A percentile compares a stretch with the other conserved stretches of the same genome.
phyloP scores from a whole-genome alignment of 2,888 invertebrate species.

The Limnephilus rhombicus region DNA sequence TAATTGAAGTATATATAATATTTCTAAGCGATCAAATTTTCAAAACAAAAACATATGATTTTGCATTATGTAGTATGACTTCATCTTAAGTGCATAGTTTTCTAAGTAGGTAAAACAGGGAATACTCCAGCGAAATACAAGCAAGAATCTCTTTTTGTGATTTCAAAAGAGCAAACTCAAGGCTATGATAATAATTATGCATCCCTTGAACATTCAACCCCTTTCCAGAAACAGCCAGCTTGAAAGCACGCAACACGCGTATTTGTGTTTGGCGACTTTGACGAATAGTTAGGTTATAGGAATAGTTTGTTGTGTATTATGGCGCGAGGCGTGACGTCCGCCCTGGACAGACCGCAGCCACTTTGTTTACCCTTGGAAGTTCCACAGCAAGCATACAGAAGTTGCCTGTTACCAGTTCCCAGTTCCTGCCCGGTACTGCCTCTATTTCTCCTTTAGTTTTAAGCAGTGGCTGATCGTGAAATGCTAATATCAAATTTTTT shows the following conservation, averaged over 20 bases:
- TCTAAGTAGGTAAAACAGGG: too few relatives aligned
- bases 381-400: conserved; percentile 38
- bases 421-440: background rate
- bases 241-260: background rate
- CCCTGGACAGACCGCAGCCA: conserved; percentile 59
- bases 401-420: background rate
- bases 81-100: too few relatives aligned
- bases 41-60: too few relatives aligned
- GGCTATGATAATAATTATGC: background rate
- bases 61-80: too few relatives aligned
- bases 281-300: conserved; percentile 54
- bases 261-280: conserved; percentile 45
- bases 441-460: conserved; percentile 39
- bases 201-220: too few relatives aligned
- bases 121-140: too few relatives aligned
- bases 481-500: too few relatives aligned
- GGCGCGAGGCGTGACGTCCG: conserved; percentile 46
- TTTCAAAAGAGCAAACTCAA: background rate
- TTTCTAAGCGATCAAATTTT: too few relatives aligned
- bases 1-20: too few relatives aligned
- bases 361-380: conserved; percentile 63
- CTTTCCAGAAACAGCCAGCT: background rate
- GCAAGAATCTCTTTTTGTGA: background rate
- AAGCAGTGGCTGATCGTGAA: background rate
- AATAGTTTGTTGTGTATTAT: conserved; percentile 46